Evolutionary conservation across 2,797 vertebrate genomes (phyloP), one percentile per base, ranked within the genome.

Genomic region (Cygnus olor): DNA sequence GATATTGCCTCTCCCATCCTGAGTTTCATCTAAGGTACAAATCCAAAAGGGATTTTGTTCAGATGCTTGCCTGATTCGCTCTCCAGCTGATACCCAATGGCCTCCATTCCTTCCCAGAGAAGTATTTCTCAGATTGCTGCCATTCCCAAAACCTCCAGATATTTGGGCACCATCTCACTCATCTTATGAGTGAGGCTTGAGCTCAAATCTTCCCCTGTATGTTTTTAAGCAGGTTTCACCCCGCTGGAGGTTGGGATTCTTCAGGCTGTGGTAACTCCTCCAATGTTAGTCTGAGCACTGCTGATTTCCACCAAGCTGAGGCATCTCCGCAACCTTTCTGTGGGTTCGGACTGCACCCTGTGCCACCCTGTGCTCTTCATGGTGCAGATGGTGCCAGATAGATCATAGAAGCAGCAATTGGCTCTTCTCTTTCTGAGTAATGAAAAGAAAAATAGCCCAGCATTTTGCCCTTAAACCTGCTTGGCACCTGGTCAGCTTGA

Each of bases 301-400:
- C 36, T 57, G 49, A 32, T 86, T 73, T 53, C 57, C 12, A 49
- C 9, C 28, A 51, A 85, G 7, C 14, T 1, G 3, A 63, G 7
- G 16, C 0, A 1, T 14, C n/a, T 21, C 40, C 21, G 19, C 54
- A 25, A 16, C 38, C 21, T 45, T 54, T 30, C 40, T 32, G 14
- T 34, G 32, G 30, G 61, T 73, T 54, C 40, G 47, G 0, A 1
- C 17, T 56, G 42, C 12, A 36, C 51, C 32, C 24, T n/a, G 16
- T 66, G 27, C 58, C 51, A 40, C 44, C 34, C 45, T 51, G 47
- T 65, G 58, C 27, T 45, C 6, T 58, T 74, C 38, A 18, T 2
- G 1, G 10, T 11, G n/a, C 1, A 2, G 9, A 44, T 73, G 14
- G 1, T 24, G 40, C 45, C 24, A 63, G 25, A 47, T 20, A 49